A percentile compares a stretch with the other conserved stretches of the same genome.
Conservation (phyloP, 2,797 vertebrate species). For the Mormyrus proboscirostris region DNA sequence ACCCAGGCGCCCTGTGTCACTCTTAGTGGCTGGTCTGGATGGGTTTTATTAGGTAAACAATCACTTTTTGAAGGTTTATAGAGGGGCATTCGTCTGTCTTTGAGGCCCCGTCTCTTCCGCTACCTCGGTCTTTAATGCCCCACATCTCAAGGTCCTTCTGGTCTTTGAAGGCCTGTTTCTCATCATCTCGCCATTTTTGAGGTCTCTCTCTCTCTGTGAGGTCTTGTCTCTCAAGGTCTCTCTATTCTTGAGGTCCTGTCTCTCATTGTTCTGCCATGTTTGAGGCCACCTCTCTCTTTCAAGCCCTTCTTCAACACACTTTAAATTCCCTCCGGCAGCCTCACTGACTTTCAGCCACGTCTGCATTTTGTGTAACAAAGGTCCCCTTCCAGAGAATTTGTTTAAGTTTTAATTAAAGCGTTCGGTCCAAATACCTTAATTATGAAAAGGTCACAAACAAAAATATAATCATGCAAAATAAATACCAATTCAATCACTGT, state of each 20-base stretch:
- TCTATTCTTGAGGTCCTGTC: background rate
- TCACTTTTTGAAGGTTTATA: background rate
- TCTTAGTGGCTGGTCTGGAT: background rate
- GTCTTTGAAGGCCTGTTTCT: background rate
- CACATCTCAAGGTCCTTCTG: background rate
- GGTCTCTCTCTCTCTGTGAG: background rate
- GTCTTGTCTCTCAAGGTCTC: background rate
- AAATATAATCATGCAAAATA: background rate
- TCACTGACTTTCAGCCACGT: background rate
- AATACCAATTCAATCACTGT: background rate
- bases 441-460: background rate
- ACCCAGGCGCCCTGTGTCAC: background rate
- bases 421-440: background rate
- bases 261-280: background rate
- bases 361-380: background rate
- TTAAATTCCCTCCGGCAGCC: background rate
- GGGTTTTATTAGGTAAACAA: background rate
- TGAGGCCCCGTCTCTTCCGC: background rate
- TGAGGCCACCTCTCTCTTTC: background rate
- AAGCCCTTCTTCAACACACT: background rate
- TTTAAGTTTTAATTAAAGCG: background rate
- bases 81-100: background rate
- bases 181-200: background rate
- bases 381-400: background rate
- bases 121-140: background rate